These are phyloP conservation scores for Stomatorhinus ivindoensis DNA, from an alignment of 2,113 vertebrate species.

Conservation along the genomic window DNA sequence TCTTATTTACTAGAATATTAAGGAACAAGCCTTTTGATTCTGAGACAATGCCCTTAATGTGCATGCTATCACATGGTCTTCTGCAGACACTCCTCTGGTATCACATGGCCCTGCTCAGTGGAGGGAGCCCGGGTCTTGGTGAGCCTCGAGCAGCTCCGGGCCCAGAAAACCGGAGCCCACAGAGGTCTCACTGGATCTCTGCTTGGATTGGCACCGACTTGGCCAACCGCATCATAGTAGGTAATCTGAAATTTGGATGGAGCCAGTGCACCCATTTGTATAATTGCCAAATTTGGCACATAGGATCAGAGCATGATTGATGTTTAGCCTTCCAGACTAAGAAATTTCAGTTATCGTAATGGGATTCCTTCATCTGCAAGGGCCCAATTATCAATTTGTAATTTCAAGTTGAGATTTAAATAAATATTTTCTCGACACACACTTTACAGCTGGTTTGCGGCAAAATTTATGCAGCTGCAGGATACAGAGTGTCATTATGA, in stretches of 20 bases:
- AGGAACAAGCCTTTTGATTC: not conserved
- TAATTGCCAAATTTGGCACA: conserved; percentile 12
- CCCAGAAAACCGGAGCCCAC: not conserved
- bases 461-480: not conserved
- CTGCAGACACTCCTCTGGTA: not conserved
- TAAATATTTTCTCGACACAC: not conserved
- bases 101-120: not conserved
- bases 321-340: not conserved
- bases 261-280: not conserved
- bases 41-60: not conserved
- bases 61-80: not conserved
- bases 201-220: not conserved
- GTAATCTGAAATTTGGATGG: conserved; percentile 21
- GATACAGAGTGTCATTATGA: not conserved
- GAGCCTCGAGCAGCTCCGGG: not conserved
- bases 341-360: not conserved
- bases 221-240: not conserved
- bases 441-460: not conserved
- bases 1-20: not conserved
- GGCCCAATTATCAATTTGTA: not conserved
- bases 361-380: not conserved
- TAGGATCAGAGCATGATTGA: not conserved
- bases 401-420: not conserved
- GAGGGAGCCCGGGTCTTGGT: not conserved
- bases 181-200: not conserved